phyloP scores from a whole-genome alignment of 1,140 invertebrate species.

The Drosophila arawakana region DNA sequence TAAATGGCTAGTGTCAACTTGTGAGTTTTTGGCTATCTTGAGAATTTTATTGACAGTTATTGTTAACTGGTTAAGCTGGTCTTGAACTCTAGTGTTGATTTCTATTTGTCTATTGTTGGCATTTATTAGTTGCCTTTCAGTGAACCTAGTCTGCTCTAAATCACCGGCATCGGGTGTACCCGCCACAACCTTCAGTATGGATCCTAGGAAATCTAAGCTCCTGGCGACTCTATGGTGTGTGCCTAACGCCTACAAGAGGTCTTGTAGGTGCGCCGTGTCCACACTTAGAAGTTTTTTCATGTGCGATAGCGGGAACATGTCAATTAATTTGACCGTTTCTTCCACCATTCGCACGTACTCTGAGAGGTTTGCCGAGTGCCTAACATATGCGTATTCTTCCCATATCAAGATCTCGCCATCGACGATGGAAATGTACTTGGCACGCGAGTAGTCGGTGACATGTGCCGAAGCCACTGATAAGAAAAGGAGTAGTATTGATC shows the following conservation, averaged over 20 bases:
- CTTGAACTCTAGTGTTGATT: slow-evolving; percentile 7
- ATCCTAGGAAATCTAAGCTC: background rate
- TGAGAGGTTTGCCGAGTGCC: too few species aligned
- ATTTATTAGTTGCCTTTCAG: background rate
- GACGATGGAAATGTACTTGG: too few species aligned
- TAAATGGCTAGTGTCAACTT: slow-evolving; percentile 5
- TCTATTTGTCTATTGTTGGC: slow-evolving; percentile 4
- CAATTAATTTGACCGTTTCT: too few species aligned
- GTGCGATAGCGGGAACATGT: too few species aligned
- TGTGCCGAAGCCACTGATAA: too few species aligned
- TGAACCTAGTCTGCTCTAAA: background rate
- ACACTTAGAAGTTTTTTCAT: background rate
- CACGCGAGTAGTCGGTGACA: too few species aligned
- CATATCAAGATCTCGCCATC: too few species aligned
- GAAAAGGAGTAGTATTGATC: too few species aligned
- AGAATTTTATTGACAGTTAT: background rate
- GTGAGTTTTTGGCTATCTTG: too few species aligned
- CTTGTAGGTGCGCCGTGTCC: slow-evolving; percentile 1
- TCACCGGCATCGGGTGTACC: background rate
- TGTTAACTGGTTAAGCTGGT: slow-evolving; percentile 1
- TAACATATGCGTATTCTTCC: too few species aligned
- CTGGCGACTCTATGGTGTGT: slow-evolving; percentile 4
- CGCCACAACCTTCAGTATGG: too few species aligned
- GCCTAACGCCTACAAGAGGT: background rate
- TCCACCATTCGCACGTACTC: too few species aligned